Evolutionary conservation across 2,797 vertebrate species (phyloP).

Genomic region (Halcyon chelicuti): DNA sequence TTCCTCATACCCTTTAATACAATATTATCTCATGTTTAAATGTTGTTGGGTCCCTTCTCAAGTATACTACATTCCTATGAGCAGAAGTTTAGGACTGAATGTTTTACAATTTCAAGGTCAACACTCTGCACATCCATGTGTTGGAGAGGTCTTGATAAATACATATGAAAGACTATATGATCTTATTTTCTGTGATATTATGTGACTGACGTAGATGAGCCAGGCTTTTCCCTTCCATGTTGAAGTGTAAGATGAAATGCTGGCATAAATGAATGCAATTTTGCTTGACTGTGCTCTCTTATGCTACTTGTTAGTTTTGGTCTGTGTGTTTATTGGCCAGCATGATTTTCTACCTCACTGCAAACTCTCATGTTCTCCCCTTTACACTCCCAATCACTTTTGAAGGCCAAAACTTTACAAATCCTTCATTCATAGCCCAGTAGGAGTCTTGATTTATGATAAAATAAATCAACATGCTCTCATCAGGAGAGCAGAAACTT

Average conservation of each 20-base stretch:
- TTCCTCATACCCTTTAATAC: not conserved
- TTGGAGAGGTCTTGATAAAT: not conserved
- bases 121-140: not conserved
- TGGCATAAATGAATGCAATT: not conserved
- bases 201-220: not conserved
- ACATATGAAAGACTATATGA: not conserved
- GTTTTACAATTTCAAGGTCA: not conserved
- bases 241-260: not conserved
- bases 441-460: conserved; percentile 54
- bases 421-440: conserved; percentile 47
- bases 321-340: conserved; percentile 33
- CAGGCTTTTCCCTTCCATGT: not conserved
- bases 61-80: not conserved
- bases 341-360: not conserved
- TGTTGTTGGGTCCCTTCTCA: not conserved
- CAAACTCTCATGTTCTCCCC: conserved; percentile 28
- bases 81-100: not conserved
- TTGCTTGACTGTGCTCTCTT: not conserved
- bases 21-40: not conserved
- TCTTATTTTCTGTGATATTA: not conserved
- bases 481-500: conserved; percentile 18
- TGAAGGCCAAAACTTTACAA: conserved; percentile 58
- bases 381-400: not conserved
- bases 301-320: not conserved
- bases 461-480: conserved; percentile 52